Evolutionary conservation across 2,113 vertebrate genomes (phyloP).

Genomic region (Tupaia tana): DNA sequence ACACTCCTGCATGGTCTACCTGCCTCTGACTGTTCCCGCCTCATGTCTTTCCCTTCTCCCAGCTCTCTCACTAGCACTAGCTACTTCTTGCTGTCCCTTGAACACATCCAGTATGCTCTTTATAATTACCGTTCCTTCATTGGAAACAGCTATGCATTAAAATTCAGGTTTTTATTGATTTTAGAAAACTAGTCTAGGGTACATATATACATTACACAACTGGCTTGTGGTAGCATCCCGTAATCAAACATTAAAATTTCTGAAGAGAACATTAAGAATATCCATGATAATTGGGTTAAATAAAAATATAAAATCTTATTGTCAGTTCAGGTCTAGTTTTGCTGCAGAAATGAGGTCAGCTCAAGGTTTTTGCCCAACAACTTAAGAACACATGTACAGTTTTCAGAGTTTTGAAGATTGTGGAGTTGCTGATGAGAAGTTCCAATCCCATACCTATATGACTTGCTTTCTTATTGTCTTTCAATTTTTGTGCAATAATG

Average conservation of each 20-base stretch:
- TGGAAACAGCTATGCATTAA: neutral
- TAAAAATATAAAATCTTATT: constrained; percentile 20
- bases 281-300: neutral
- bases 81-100: neutral
- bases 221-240: neutral
- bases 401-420: constrained; percentile 44
- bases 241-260: constrained; percentile 52
- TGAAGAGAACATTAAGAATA: constrained; percentile 19
- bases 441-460: neutral
- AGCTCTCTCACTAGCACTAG: neutral
- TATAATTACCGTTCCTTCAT: neutral
- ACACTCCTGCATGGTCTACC: too few species aligned
- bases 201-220: neutral
- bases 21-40: neutral
- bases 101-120: neutral
- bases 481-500: neutral
- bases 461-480: neutral
- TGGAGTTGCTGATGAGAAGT: neutral
- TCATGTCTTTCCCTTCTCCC: neutral
- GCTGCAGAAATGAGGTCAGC: constrained; percentile 8
- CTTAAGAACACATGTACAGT: constrained; percentile 5
- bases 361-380: constrained; percentile 44
- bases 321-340: neutral
- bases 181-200: neutral
- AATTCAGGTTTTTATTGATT: constrained; percentile 39